Evolutionary conservation across 2,888 invertebrate species (phyloP), one percentile per base, ranked within the genome.

Genomic region (Entomobrya proxima): DNA sequence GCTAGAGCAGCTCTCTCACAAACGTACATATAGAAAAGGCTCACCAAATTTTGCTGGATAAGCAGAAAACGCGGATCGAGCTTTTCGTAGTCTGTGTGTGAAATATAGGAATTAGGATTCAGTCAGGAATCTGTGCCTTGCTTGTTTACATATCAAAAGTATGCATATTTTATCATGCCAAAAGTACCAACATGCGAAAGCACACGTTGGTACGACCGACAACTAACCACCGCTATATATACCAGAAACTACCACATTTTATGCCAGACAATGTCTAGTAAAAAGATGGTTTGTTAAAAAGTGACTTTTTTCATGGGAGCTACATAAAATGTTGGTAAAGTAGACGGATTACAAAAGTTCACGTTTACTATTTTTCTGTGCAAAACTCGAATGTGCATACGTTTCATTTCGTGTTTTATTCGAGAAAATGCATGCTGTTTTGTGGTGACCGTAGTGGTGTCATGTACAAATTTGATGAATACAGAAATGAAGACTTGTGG

Each of bases 131-230:
- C 52, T 67, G 67, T 67, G 67, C 67, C 67, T 67, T 74, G 74
- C 52, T 74, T 74, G 74, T 74, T 74, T 74, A 52, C 74, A 74
- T 50, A 52, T 74, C 50, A 52, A 74, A 74, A 50, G 50, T 74
- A 74, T 74, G 47, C 74, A 74, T 74, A 50, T 30, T 67, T 21
- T 37, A 67, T 40, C 37, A 40, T 67, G 67, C 67, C 67, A 67
- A 40, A 67, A 67, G 67, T 37, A 40, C 67, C 40, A 67, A 40
- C 37, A 67, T 27, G 27, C 27, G 67, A n/a, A 32, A 64, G 64
- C 35, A 32, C 32, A 35, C 64, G 35, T 13, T 37, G n/a, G n/a
- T 27, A 18, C 52, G 52, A 18, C 32, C 40, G n/a, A 67, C 67
- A n/a, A 58, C 32, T 15, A 58, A 27, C 24, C 24, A 58, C 24